phyloP scores from a whole-genome alignment of 1,140 invertebrate species.

The Drosophila kohkoa region DNA sequence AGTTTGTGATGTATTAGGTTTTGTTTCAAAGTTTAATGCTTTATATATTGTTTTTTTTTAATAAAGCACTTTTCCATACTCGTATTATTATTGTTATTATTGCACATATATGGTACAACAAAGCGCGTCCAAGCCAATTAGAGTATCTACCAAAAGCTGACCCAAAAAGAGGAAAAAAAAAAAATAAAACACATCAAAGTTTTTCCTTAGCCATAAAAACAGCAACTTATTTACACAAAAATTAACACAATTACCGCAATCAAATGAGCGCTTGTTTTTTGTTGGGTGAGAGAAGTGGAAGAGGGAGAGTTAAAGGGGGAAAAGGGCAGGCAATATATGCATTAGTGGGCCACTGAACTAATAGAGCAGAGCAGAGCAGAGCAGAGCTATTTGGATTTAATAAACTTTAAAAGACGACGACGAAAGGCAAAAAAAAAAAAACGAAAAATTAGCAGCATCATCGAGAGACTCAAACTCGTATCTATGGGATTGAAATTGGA shows the following conservation, averaged over 20 bases:
- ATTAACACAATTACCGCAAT: slow-evolving; percentile 80
- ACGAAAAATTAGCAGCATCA: slow-evolving; percentile 79
- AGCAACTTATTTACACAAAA: slow-evolving; percentile 65
- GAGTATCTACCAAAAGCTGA: slow-evolving; percentile 36
- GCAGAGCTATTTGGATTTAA: slow-evolving; percentile 54
- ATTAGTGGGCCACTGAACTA: slow-evolving; percentile 81
- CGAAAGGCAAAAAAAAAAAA: background rate
- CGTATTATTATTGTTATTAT: background rate
- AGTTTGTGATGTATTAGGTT: no score
- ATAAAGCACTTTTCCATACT: background rate
- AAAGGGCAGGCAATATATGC: slow-evolving; percentile 68
- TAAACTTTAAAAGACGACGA: slow-evolving; percentile 55
- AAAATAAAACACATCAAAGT: slow-evolving; percentile 5
- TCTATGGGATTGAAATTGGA: slow-evolving; percentile 18
- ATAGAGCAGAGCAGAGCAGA: slow-evolving; percentile 56
- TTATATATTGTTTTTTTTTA: no score
- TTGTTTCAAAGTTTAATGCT: no score
- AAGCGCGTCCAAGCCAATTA: slow-evolving; percentile 11
- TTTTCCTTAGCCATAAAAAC: slow-evolving; percentile 37
- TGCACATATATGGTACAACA: background rate
- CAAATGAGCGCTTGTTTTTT: slow-evolving; percentile 40
- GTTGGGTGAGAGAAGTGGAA: slow-evolving; percentile 27
- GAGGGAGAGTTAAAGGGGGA: background rate
- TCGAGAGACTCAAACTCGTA: slow-evolving; percentile 40
- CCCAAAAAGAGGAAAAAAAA: slow-evolving; percentile 30